Base-by-base conservation (phyloP, 2,888 invertebrate genomes). In the Thelaira solivaga region DNA sequence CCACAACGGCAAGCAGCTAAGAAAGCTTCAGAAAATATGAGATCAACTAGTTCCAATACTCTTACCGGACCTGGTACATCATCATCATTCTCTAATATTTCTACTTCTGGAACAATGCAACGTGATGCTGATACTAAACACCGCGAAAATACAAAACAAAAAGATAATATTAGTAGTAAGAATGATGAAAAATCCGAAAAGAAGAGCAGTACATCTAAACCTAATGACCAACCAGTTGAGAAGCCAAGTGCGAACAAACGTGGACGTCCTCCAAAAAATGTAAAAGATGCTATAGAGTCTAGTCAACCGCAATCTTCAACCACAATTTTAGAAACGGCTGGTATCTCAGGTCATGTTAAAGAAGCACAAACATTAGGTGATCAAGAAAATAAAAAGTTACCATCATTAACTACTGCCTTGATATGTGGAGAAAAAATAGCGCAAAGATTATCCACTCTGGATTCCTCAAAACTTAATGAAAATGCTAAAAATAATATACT, bases 1-100 rank as follows among this genome's bases (percentile, higher is more conserved):
- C 96, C 96, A 1, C 96, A 96, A 86, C 90, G 96, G 62, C 95
- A 96, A 89, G 96, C 96, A 26, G 96, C 96, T 24, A 96, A 96
- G 87, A 96, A 96, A 86, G 96, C 96, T 0, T 94, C 95, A 1
- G 96, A 96, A 88, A 96, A 95, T 85, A 93, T 96, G 92, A 93
- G 92, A 76, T 92, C 92, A 18, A 93, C 92, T 51, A 93, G 91
- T 81, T 55, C 77, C 5, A 47, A 64, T 20, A 34, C 59, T 7
- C 41, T 51, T 62, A 69, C 49, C 2, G 74, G 82, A 29, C 64
- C 26, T 8, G 64, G 47, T 20, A 26, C 47, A 4, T 16, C 67
- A 2, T 45, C 76, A 24, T 18, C 45, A 8, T 47, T 51, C 31
- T 26, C 31, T 5, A 45, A 53, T 29, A 62, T 64, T 68, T 22